Evolutionary conservation across 2,113 vertebrate genomes (phyloP).

Genomic region (Callaeas wilsoni): DNA sequence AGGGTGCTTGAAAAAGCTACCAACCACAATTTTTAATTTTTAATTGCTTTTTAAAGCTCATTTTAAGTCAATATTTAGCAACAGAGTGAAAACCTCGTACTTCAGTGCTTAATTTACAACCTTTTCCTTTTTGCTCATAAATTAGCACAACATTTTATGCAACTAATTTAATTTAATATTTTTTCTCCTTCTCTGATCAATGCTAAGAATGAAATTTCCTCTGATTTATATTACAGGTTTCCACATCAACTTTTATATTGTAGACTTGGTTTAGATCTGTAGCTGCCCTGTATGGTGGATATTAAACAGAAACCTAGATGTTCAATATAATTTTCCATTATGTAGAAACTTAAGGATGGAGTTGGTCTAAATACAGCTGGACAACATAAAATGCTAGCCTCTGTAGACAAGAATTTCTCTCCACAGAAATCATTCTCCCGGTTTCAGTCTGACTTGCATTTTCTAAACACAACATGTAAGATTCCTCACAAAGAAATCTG

Average conservation of each 20-base stretch:
- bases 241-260: not conserved
- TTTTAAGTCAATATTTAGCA: not conserved
- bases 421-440: not conserved
- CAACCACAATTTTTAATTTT: not conserved
- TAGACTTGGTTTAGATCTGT: not conserved
- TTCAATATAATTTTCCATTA: not conserved
- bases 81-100: not conserved
- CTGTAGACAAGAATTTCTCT: not conserved
- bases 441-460: not conserved
- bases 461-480: not conserved
- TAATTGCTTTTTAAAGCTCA: not conserved
- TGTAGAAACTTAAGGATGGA: not conserved
- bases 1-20: not conserved
- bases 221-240: not conserved
- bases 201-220: not conserved
- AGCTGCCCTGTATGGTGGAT: not conserved
- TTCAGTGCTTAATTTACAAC: not conserved
- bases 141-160: not conserved
- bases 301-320: not conserved
- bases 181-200: not conserved
- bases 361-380: not conserved
- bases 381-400: not conserved
- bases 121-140: not conserved
- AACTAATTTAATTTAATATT: not conserved
- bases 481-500: not conserved